Conservation (phyloP, 2,113 vertebrate species). For the human region DNA sequence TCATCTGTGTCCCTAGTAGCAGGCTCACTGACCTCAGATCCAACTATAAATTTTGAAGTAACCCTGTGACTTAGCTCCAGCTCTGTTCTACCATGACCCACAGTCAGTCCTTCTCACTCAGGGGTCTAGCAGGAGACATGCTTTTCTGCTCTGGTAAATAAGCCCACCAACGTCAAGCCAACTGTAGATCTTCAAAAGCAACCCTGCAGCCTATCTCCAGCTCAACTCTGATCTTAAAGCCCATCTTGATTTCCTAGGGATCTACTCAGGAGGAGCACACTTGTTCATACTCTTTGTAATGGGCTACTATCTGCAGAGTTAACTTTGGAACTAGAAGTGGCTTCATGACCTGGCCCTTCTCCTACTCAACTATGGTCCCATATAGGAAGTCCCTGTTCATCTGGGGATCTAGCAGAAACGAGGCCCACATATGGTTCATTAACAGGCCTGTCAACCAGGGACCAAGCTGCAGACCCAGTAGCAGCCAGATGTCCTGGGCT, state of each 20-base stretch:
- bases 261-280: neutral
- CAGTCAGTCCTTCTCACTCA: no score
- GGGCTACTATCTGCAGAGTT: neutral
- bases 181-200: neutral
- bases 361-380: no score
- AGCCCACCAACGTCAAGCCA: no score
- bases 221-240: neutral
- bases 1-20: neutral
- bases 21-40: neutral
- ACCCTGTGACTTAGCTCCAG: no score
- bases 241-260: neutral
- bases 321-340: no score
- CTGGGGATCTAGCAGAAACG: neutral
- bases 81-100: no score
- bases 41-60: neutral
- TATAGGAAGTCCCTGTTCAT: no score
- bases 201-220: neutral
- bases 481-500: no score
- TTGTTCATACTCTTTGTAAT: neutral
- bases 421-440: neutral
- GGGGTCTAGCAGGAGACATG: no score
- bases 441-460: neutral
- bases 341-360: neutral
- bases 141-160: no score
- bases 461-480: neutral